Conservation (phyloP, 2,888 invertebrate species). For the Nasonovia ribisnigri region DNA sequence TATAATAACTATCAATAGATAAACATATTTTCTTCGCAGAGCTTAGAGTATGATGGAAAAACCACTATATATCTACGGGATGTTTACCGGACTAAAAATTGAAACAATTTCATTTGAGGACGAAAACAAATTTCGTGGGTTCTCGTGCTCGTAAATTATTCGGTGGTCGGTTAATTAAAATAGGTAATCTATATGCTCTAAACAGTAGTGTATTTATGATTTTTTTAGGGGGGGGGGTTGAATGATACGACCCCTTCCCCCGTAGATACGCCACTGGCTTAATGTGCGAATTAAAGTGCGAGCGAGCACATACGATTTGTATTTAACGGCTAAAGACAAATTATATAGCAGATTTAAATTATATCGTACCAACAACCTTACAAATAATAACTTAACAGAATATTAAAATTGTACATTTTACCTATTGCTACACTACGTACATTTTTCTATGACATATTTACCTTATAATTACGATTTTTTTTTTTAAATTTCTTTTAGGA, state of each 20-base stretch:
- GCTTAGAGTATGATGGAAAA: background rate
- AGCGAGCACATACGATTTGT: background rate
- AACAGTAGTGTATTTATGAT: too few species aligned
- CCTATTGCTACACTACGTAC: background rate
- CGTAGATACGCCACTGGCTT: too few species aligned
- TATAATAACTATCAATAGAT: too few species aligned
- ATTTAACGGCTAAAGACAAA: background rate
- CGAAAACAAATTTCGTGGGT: background rate
- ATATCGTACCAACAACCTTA: background rate
- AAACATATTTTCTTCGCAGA: background rate
- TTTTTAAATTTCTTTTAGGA: conserved; percentile 66
- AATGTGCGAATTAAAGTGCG: background rate
- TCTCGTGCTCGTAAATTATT: background rate
- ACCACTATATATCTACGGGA: background rate
- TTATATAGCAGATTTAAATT: background rate
- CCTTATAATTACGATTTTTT: background rate
- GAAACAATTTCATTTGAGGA: background rate
- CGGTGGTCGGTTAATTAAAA: background rate
- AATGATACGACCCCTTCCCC: too few species aligned
- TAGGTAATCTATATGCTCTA: background rate
- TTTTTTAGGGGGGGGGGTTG: too few species aligned
- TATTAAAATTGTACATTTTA: background rate
- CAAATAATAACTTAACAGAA: background rate
- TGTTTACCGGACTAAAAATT: background rate
- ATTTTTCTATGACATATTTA: background rate